Evolutionary conservation across 2,113 vertebrate species (phyloP).

Genomic region (Gorsachius goisagi): DNA sequence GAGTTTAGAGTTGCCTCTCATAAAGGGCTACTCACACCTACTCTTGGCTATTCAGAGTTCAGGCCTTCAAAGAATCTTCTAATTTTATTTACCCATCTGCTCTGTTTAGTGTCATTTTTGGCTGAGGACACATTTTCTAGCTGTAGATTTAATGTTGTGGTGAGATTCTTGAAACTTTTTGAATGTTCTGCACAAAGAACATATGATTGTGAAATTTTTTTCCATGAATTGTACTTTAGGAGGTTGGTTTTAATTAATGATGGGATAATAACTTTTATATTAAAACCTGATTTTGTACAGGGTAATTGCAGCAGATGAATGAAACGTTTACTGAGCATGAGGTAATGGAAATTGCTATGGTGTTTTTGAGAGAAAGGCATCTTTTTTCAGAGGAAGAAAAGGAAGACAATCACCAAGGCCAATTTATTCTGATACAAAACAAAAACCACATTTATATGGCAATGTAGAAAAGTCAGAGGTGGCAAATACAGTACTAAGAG

Average conservation of each 20-base stretch:
- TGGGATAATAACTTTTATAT: conserved; percentile 42
- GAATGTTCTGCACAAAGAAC: background rate
- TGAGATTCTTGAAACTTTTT: background rate
- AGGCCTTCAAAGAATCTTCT: background rate
- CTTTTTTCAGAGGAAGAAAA: conserved; percentile 1
- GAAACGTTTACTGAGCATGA: conserved; percentile 55
- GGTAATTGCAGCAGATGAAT: conserved; percentile 58
- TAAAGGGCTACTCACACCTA: background rate
- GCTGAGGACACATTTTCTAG: background rate
- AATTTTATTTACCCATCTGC: background rate
- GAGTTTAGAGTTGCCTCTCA: background rate
- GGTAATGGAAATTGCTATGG: conserved; percentile 49
- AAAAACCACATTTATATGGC: background rate
- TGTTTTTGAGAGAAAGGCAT: background rate
- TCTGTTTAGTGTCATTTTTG: background rate
- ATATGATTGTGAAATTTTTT: background rate
- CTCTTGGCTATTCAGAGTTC: background rate
- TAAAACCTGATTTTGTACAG: conserved; percentile 51
- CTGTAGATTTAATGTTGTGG: background rate
- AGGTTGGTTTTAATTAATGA: conserved; percentile 29
- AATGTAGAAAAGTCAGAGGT: background rate
- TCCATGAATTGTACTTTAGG: background rate
- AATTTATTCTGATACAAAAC: background rate
- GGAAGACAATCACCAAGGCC: background rate
- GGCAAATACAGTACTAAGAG: background rate